Base-by-base conservation (phyloP, 2,797 vertebrate species). In the Natrix natrix region DNA sequence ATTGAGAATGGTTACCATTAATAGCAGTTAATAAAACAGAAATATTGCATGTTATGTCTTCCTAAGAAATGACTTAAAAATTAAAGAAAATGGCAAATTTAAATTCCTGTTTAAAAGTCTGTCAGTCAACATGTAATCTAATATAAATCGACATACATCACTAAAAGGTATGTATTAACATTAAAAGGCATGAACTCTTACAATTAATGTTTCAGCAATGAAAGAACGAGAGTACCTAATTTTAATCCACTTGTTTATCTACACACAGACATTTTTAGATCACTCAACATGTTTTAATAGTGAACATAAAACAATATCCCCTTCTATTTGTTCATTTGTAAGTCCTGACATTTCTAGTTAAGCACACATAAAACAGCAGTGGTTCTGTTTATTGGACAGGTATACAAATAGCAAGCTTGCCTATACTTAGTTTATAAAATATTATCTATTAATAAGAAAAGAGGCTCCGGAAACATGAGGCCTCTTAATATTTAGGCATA, bases 241-340 rank as follows among this genome's bases (percentile, higher is more conserved):
- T 98, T 97, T 97, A 98, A 98, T 98, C 97, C 97, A 96, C 96
- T 91, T 98, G 97, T 98, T 98, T 98, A 98, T 97, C 97, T 98
- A 96, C 97, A 96, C 95, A 94, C 93, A 91, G 96, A 98, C 97
- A 98, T 98, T 98, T 98, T 97, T 97, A 97, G 97, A 98, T 98
- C 98, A 98, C 97, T 98, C 98, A 96, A 95, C 97, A 97, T 98
- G 96, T 98, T 98, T 97, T 98, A 98, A 98, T 98, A 98, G 97
- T 95, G 97, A 96, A 95, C 97, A 97, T 96, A 97, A 97, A 97
- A 98, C 97, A 96, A 97, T 95, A 96, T 96, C 95, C 95, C 96
- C 93, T 96, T 96, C 96, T 96, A 97, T 93, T 94, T 95, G 94
- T 92, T 97, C 95, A 87, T 95, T 97, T 96, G 96, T 95, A 97